Percentiles rank a stretch among this genome's conserved stretches.
These are phyloP conservation scores for Styela plicata DNA, from an alignment of 23 tunicate species.

Conservation along the genomic window DNA sequence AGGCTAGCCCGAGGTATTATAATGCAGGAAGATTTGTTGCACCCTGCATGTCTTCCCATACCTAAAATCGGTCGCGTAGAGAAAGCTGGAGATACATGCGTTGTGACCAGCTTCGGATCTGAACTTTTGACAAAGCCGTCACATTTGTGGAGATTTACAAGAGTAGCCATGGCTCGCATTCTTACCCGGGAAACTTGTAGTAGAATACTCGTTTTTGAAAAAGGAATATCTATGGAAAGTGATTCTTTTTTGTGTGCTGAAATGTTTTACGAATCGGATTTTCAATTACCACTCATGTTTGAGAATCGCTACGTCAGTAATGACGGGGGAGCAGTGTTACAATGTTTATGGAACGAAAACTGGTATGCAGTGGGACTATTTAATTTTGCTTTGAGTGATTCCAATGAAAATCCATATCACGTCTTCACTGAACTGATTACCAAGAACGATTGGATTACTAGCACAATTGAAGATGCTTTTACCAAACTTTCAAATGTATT, in stretches of 20 bases:
- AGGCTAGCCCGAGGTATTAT: not conserved
- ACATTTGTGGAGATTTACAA: not conserved
- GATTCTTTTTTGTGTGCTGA: constrained; percentile 3
- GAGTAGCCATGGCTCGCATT: not conserved
- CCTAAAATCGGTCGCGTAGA: constrained; percentile 7
- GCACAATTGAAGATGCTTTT: constrained; percentile 1
- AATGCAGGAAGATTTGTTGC: constrained; percentile 5
- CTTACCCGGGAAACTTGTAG: not conserved
- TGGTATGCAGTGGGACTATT: constrained; percentile 31
- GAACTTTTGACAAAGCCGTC: not conserved
- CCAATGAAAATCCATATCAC: not conserved
- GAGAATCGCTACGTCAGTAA: not conserved
- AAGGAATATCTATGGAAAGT: constrained; percentile 9
- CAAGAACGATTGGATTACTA: constrained; percentile 1
- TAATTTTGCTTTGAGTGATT: constrained; percentile 1
- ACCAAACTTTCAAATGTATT: constrained; percentile 10
- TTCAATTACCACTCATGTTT: not conserved
- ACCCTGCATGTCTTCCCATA: not conserved
- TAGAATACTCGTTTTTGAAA: not conserved
- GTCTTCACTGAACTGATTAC: not conserved
- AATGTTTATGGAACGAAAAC: constrained; percentile 28
- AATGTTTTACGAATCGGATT: not conserved
- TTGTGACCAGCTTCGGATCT: not conserved
- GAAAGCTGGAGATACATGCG: constrained; percentile 16
- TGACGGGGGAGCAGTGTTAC: constrained; percentile 25